phyloP scores from a whole-genome alignment of 2,888 invertebrate genomes.

The Drosophila melanosoma region DNA sequence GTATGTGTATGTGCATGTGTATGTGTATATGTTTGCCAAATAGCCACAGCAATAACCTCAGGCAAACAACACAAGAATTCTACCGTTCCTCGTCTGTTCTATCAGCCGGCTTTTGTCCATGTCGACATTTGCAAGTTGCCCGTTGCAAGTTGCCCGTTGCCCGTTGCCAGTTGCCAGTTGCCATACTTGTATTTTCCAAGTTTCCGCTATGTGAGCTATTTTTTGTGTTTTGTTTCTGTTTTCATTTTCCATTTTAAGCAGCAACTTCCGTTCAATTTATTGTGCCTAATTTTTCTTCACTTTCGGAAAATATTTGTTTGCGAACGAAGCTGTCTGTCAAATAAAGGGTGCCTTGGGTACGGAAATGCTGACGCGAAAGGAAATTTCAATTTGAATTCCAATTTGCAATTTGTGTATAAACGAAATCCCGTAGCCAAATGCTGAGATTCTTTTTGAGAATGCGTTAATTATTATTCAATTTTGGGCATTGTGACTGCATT shows the following conservation, averaged over 20 bases:
- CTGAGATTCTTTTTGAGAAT: background rate
- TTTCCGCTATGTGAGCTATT: slow-evolving; percentile 39
- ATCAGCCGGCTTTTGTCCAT: slow-evolving; percentile 4
- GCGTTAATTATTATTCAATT: background rate
- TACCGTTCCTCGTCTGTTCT: background rate
- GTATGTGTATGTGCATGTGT: slow-evolving; percentile 13
- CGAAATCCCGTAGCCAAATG: background rate
- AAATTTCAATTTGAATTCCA: slow-evolving; percentile 35
- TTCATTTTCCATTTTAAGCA: slow-evolving; percentile 66
- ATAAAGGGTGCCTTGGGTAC: slow-evolving; percentile 43
- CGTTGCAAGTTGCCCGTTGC: background rate
- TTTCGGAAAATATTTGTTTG: slow-evolving; percentile 62
- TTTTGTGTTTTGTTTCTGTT: slow-evolving; percentile 24
- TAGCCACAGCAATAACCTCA: slow-evolving; percentile 64
- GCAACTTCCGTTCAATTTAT: slow-evolving; percentile 82
- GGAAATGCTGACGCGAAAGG: slow-evolving; percentile 10
- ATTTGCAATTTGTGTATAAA: slow-evolving; percentile 21
- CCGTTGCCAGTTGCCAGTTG: slow-evolving; percentile 30
- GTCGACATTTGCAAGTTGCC: slow-evolving; percentile 22
- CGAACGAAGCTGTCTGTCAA: slow-evolving; percentile 19
- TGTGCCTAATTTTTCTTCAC: slow-evolving; percentile 79
- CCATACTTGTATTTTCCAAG: slow-evolving; percentile 31
- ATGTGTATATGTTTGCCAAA: slow-evolving; percentile 40
- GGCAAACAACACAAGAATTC: slow-evolving; percentile 54
- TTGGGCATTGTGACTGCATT: background rate